Evolutionary conservation across 1,140 invertebrate species (phyloP).

Genomic region (Ladona fulva): DNA sequence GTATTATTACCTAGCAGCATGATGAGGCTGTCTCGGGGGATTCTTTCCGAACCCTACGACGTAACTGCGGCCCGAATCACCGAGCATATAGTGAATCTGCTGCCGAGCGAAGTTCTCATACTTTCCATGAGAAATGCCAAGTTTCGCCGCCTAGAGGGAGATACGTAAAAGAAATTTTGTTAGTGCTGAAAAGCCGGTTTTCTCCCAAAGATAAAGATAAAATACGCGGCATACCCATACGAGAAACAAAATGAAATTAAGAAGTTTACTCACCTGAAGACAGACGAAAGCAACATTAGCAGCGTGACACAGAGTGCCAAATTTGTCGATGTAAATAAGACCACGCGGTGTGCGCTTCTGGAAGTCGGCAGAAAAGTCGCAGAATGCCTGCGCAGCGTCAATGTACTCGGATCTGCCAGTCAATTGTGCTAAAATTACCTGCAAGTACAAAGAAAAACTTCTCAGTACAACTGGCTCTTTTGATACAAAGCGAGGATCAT

Average conservation of each 20-base stretch:
- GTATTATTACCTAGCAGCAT: conserved; percentile 41
- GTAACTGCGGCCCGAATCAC: conserved; percentile 49
- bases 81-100: conserved; percentile 55
- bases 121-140: conserved; percentile 31
- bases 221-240: too few species aligned
- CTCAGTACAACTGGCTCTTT: too few species aligned
- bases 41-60: conserved; percentile 54
- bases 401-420: conserved; percentile 38
- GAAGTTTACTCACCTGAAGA: conserved; percentile 34
- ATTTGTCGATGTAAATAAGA: conserved; percentile 45
- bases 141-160: conserved; percentile 36
- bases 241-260: background rate
- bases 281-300: conserved; percentile 50
- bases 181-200: too few species aligned
- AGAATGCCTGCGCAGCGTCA: conserved; percentile 41
- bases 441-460: conserved; percentile 16
- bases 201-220: too few species aligned
- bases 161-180: too few species aligned
- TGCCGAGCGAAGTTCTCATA: conserved; percentile 47
- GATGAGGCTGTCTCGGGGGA: conserved; percentile 43
- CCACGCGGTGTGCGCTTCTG: conserved; percentile 45
- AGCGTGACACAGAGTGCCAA: conserved; percentile 47
- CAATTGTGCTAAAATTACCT: conserved; percentile 42
- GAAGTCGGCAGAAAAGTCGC: conserved; percentile 39
- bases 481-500: too few species aligned